A percentile compares a stretch with the other conserved stretches of the same genome.
Conservation (phyloP, 2,888 invertebrate genomes). For the Epirrhoe alternata region DNA sequence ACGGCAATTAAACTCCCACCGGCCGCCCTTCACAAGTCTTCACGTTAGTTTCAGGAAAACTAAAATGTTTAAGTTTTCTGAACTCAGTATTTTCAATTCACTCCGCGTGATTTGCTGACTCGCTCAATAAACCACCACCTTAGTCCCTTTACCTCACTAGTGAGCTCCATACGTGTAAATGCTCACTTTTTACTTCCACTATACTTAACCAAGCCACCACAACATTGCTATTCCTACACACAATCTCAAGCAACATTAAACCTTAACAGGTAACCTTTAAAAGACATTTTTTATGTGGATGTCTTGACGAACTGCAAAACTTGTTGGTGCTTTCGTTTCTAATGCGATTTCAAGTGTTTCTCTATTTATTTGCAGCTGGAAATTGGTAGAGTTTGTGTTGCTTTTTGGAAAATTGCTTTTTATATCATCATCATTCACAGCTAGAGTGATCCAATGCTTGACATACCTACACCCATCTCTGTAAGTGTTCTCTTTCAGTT, state of each 20-base stretch:
- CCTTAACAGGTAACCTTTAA: neutral
- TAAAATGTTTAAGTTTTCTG: neutral
- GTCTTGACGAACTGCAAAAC: slow-evolving; percentile 13
- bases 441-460: neutral
- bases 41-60: too few relatives aligned
- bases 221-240: slow-evolving; percentile 17
- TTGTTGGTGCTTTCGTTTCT: slow-evolving; percentile 48
- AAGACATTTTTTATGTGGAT: neutral
- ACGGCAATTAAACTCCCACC: too few relatives aligned
- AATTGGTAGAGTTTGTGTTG: slow-evolving; percentile 55
- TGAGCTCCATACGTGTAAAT: slow-evolving; percentile 48
- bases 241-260: slow-evolving; percentile 9
- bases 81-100: slow-evolving; percentile 8
- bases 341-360: slow-evolving; percentile 55
- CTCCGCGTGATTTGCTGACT: slow-evolving; percentile 13
- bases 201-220: slow-evolving; percentile 30
- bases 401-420: slow-evolving; percentile 42
- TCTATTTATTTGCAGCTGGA: slow-evolving; percentile 53
- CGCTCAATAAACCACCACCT: slow-evolving; percentile 27
- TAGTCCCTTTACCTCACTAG: slow-evolving; percentile 44
- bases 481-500: too few relatives aligned
- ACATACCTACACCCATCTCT: too few relatives aligned
- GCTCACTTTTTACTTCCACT: slow-evolving; percentile 51
- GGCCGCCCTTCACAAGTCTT: too few relatives aligned
- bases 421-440: neutral